Base-by-base conservation (phyloP, 1,140 invertebrate genomes). In the Leguminivora glycinivorella region DNA sequence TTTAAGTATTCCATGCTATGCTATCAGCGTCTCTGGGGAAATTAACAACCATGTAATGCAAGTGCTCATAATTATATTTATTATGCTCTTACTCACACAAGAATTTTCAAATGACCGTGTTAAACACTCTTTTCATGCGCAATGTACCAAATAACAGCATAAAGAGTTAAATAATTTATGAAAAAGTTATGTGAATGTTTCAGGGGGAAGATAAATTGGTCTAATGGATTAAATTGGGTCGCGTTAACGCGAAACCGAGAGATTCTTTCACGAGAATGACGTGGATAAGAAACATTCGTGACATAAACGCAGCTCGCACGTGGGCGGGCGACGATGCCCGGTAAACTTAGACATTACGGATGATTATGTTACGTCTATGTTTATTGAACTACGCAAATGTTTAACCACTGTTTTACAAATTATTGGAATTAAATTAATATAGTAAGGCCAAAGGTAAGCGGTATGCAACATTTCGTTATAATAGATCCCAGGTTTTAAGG, bases 231-330 rank as follows among this genome's bases (percentile, higher is more conserved):
- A 68, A 79, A 76, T 66, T 79, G 56, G 75, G 77, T 75, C 75
- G 75, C 67, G 43, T 70, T 24, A 60, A 24, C 26, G 19, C 10
- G 17, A 26, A 31, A n/a, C 71, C 67, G 25, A 52, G n/a, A 56
- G 66, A 78, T 70, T 70, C 71, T 74, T 76, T 75, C 69, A 38
- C 69, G 73, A 75, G 80, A 75, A 73, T 75, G 77, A 47, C 40
- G 52, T 60, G 56, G 70, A 78, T 69, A 81, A 63, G 58, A 82
- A 79, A 81, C 74, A 77, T 79, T 81, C 52, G 73, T 76, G 77
- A 83, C 83, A 78, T 79, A 83, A 84, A 84, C 73, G 34, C 56
- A 60, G n/a, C 26, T 80, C 81, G 72, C 78, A 77, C 68, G 83
- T 83, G 82, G 81, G 80, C 76, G 80, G 73, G 17, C 68, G 72